phyloP scores from a whole-genome alignment of 2,113 vertebrate genomes.

The Cacatua alba region DNA sequence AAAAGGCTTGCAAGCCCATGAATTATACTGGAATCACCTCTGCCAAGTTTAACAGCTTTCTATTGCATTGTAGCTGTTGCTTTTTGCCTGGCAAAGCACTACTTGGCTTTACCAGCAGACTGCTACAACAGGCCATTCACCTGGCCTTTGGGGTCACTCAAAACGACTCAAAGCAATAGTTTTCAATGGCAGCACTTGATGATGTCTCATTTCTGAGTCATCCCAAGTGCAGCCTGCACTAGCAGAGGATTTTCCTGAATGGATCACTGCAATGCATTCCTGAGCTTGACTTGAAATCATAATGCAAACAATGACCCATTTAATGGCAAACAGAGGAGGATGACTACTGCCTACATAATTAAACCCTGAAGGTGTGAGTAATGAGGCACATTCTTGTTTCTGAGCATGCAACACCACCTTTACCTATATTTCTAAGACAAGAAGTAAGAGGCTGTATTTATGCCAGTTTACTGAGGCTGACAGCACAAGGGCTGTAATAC shows the following conservation, averaged over 20 bases:
- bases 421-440: neutral
- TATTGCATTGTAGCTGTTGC: neutral
- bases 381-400: neutral
- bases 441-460: neutral
- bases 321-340: slow-evolving; percentile 2
- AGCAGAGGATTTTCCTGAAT: neutral
- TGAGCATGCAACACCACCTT: neutral
- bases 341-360: neutral
- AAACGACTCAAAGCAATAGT: neutral
- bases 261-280: neutral
- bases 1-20: neutral
- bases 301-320: slow-evolving; percentile 30
- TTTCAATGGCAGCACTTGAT: neutral
- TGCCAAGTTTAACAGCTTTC: neutral
- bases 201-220: neutral
- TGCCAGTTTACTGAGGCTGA: neutral
- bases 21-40: neutral
- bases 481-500: neutral
- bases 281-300: neutral
- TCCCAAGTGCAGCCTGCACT: neutral
- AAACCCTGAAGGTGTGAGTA: neutral
- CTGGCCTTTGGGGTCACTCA: neutral
- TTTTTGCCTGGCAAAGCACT: neutral
- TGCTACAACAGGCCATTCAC: neutral
- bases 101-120: neutral